Percentiles rank a stretch among this genome's conserved stretches.
Conservation (phyloP, 2,113 vertebrate species). For the Neoarius graeffei region DNA sequence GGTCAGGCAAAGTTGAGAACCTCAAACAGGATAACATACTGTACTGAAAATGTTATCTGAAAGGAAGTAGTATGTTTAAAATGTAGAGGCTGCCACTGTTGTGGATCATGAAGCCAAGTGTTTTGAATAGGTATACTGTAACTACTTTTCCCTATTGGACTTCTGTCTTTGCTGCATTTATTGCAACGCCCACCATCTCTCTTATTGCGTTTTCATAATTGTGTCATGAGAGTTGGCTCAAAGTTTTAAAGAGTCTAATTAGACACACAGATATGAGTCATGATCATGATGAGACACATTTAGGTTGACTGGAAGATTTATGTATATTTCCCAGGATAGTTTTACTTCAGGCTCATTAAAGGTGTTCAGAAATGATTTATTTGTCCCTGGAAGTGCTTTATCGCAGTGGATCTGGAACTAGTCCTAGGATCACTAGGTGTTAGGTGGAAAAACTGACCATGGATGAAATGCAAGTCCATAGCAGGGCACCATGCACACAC, state of each 20-base stretch:
- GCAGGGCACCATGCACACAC: background rate
- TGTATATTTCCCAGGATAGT: conserved; percentile 18
- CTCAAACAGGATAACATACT: background rate
- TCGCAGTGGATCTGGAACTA: background rate
- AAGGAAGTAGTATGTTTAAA: background rate
- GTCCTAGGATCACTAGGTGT: background rate
- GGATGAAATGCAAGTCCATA: background rate
- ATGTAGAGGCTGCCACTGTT: background rate
- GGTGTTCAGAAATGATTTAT: conserved; percentile 19
- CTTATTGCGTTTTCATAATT: conserved; percentile 23
- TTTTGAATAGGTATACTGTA: conserved; percentile 1
- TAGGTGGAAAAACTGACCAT: background rate
- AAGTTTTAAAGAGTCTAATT: conserved; percentile 26
- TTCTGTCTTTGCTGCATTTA: conserved; percentile 12
- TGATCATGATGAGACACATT: conserved; percentile 22
- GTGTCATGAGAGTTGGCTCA: conserved; percentile 4
- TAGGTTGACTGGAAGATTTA: conserved; percentile 28
- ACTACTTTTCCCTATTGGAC: conserved; percentile 13
- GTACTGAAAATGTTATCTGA: background rate
- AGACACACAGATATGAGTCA: conserved; percentile 13
- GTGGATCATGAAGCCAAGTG: background rate
- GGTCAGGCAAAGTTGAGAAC: conserved; percentile 17
- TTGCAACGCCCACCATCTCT: conserved; percentile 25
- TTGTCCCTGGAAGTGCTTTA: background rate
- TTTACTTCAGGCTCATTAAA: conserved; percentile 3